phyloP scores from a whole-genome alignment of 1,140 invertebrate species.

The Drosophila nasuta region DNA sequence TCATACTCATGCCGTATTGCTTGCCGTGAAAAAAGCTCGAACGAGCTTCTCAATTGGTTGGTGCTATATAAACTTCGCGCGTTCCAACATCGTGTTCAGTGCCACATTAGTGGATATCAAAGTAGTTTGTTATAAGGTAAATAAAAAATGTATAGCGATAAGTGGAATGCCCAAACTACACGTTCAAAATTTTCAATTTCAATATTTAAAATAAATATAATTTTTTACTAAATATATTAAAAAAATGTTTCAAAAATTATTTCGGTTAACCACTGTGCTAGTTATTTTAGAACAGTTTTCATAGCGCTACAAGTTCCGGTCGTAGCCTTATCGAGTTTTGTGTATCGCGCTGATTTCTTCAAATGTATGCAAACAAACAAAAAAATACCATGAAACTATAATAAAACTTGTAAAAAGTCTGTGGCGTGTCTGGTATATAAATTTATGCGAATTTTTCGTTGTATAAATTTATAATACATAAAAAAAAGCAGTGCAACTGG shows the following conservation, averaged over 20 bases:
- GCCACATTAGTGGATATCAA: conserved; percentile 79
- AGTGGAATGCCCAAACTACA: conserved; percentile 46
- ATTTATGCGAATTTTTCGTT: conserved; percentile 47
- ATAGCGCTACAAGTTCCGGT: conserved; percentile 64
- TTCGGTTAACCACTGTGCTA: conserved; percentile 28
- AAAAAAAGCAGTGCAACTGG: conserved; percentile 20
- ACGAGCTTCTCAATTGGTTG: conserved; percentile 62
- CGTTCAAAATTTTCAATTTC: conserved; percentile 20
- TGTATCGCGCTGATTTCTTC: conserved; percentile 54
- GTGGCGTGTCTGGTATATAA: conserved; percentile 52
- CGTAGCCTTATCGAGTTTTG: conserved; percentile 51
- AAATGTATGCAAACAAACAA: conserved; percentile 48
- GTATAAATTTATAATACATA: conserved; percentile 17
- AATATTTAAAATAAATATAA: conserved; percentile 11
- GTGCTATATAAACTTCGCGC: conserved; percentile 79
- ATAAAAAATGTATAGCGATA: conserved; percentile 46
- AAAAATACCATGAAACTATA: conserved; percentile 21
- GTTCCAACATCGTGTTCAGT: conserved; percentile 79
- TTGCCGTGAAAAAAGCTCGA: conserved; percentile 67
- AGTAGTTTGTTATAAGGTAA: conserved; percentile 82
- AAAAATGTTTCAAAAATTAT: conserved; percentile 22
- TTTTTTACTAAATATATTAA: conserved; percentile 5
- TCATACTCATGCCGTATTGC: conserved; percentile 34
- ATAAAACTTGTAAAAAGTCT: conserved; percentile 42
- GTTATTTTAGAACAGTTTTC: conserved; percentile 31